A percentile compares a stretch with the other conserved stretches of the same genome.
phyloP scores from a whole-genome alignment of 2,888 invertebrate species.

The Chymomyza fuscimana region DNA sequence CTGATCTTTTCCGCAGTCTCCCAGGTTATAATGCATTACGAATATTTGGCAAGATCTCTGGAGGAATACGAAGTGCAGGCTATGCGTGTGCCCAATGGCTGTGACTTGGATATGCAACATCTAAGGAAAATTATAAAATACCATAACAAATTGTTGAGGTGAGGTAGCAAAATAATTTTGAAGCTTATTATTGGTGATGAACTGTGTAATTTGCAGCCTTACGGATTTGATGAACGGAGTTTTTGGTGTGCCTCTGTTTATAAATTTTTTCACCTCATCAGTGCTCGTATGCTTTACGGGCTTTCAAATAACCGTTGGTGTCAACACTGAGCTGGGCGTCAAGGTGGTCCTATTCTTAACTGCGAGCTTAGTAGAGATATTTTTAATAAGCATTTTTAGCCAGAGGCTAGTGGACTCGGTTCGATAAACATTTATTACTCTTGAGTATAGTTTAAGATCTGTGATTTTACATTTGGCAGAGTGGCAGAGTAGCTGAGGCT shows the following conservation, averaged over 20 bases:
- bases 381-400: constrained; percentile 70
- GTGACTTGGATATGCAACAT: constrained; percentile 19
- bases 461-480: constrained; percentile 22
- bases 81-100: not conserved
- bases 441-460: not conserved
- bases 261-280: constrained; percentile 72
- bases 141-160: constrained; percentile 48
- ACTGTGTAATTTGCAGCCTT: constrained; percentile 37
- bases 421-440: not conserved
- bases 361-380: constrained; percentile 63
- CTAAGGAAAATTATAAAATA: constrained; percentile 39
- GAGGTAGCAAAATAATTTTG: not conserved
- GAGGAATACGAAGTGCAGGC: constrained; percentile 20
- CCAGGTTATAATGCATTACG: constrained; percentile 76
- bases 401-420: constrained; percentile 66
- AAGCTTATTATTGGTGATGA: not conserved
- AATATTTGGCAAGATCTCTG: constrained; percentile 53
- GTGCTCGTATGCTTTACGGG: constrained; percentile 76
- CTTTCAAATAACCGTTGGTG: constrained; percentile 68
- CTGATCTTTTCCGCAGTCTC: constrained; percentile 66
- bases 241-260: constrained; percentile 70
- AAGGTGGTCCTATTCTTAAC: constrained; percentile 63
- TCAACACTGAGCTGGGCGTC: constrained; percentile 37
- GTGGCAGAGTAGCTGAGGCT: constrained; percentile 38
- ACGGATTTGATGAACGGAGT: constrained; percentile 64